A percentile compares a stretch with the other conserved stretches of the same genome.
Conservation (phyloP, 2,888 invertebrate genomes). For the Fabriciana adippe region DNA sequence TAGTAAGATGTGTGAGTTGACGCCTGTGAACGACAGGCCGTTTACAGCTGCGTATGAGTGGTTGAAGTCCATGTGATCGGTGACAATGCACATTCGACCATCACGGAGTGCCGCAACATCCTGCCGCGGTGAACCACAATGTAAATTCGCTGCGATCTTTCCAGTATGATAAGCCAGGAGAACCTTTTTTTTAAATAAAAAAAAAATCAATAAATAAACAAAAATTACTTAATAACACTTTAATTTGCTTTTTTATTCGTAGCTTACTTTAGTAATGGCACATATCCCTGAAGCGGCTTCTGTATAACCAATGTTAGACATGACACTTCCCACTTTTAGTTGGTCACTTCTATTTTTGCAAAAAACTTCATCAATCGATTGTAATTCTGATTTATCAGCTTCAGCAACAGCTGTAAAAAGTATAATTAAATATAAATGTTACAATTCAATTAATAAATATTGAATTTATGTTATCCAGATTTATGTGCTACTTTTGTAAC, state of each 20-base stretch:
- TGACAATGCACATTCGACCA: slow-evolving; percentile 81
- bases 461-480: too few species aligned
- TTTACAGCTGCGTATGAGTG: slow-evolving; percentile 73
- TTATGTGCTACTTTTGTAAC: too few species aligned
- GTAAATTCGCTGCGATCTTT: slow-evolving; percentile 87
- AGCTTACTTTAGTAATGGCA: slow-evolving; percentile 80
- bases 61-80: slow-evolving; percentile 78
- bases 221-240: too few species aligned
- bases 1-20: slow-evolving; percentile 61
- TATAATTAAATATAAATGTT: not conserved
- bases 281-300: slow-evolving; percentile 76
- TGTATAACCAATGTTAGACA: slow-evolving; percentile 73
- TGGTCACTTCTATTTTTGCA: slow-evolving; percentile 80
- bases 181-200: slow-evolving; percentile 53
- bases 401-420: slow-evolving; percentile 66
- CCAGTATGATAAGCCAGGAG: slow-evolving; percentile 86
- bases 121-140: slow-evolving; percentile 82
- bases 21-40: slow-evolving; percentile 59
- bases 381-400: slow-evolving; percentile 86
- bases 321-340: slow-evolving; percentile 80
- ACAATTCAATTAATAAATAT: not conserved
- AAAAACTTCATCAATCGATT: slow-evolving; percentile 82
- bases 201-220: not conserved
- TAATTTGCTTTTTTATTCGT: too few species aligned
- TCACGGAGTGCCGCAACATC: slow-evolving; percentile 76